These are phyloP conservation scores for Dreissena polymorpha DNA, from an alignment of 1,140 invertebrate genomes.

Conservation along the genomic window DNA sequence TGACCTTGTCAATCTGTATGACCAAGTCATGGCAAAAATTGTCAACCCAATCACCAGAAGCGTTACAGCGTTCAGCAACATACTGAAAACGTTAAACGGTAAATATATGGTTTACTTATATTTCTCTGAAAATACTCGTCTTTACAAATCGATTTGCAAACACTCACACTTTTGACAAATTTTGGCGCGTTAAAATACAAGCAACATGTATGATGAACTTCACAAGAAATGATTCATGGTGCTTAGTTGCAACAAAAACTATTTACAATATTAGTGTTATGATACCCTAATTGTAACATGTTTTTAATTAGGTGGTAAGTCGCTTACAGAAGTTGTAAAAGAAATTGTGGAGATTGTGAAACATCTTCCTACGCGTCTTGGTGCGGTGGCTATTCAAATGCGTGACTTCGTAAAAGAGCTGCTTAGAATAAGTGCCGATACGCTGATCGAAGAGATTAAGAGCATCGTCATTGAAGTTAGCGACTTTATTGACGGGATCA, in stretches of 20 bases:
- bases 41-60: not conserved
- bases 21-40: constrained; percentile 27
- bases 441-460: constrained; percentile 35
- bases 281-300: too few relatives aligned
- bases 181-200: too few relatives aligned
- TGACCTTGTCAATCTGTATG: constrained; percentile 29
- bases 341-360: constrained; percentile 12
- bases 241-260: not conserved
- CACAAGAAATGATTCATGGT: not conserved
- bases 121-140: not conserved
- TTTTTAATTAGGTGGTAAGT: not conserved
- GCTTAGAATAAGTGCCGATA: not conserved
- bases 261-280: not conserved
- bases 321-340: constrained; percentile 1
- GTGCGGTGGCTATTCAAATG: constrained; percentile 1
- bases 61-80: not conserved
- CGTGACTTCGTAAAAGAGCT: constrained; percentile 20
- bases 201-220: too few relatives aligned
- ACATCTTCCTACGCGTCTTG: constrained; percentile 12
- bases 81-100: constrained; percentile 1
- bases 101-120: not conserved
- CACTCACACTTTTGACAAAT: not conserved
- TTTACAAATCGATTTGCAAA: not conserved
- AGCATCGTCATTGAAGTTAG: constrained; percentile 3
- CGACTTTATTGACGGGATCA: constrained; percentile 22